These are phyloP conservation scores for Ranitomeya variabilis DNA, from an alignment of 2,113 vertebrate genomes.

Conservation along the genomic window DNA sequence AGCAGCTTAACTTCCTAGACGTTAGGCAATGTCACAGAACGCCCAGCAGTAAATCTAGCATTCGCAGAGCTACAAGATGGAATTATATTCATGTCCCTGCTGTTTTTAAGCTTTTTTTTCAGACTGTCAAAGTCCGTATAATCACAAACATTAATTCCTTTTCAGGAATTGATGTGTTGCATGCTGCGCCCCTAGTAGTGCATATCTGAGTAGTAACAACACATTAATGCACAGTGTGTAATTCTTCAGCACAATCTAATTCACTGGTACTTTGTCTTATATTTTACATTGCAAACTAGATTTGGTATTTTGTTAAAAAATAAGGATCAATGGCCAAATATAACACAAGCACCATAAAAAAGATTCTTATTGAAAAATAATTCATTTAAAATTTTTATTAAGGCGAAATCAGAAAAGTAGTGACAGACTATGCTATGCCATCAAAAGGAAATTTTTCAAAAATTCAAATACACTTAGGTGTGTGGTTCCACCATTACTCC, in stretches of 20 bases:
- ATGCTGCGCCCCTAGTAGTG: neutral
- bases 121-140: neutral
- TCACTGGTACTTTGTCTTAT: neutral
- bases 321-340: neutral
- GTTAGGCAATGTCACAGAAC: neutral
- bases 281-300: neutral
- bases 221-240: neutral
- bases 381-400: neutral
- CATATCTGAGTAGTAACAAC: slow-evolving; percentile 1
- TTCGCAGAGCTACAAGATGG: neutral
- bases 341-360: neutral
- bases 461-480: neutral
- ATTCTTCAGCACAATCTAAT: neutral
- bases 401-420: too few species aligned
- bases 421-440: neutral
- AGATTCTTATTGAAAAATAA: neutral
- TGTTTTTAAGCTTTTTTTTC: neutral
- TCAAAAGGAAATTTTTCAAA: neutral
- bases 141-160: slow-evolving; percentile 7
- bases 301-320: neutral
- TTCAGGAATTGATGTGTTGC: neutral
- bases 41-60: neutral
- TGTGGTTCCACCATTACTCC: too few species aligned
- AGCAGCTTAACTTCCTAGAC: neutral
- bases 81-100: neutral